A percentile compares a stretch with the other conserved stretches of the same genome.
Evolutionary conservation across 2,888 invertebrate species (phyloP).

Genomic region (Mythimna ferrago): DNA sequence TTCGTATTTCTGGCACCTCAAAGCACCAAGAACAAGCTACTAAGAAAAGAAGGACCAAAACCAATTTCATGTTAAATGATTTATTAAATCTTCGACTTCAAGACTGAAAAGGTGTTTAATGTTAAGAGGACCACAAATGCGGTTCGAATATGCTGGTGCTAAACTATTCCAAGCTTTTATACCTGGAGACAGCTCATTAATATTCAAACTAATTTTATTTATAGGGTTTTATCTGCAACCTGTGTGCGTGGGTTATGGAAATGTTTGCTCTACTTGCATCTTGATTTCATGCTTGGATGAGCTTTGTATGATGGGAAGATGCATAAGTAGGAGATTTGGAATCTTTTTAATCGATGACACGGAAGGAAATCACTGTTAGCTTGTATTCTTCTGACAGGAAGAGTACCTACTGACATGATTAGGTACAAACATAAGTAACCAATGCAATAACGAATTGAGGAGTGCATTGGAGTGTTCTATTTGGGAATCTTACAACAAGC

Average conservation of each 20-base stretch:
- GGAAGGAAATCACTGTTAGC: neutral
- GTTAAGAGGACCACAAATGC: slow-evolving; percentile 6
- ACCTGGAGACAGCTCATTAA: slow-evolving; percentile 25
- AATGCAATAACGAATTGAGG: neutral
- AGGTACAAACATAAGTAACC: neutral
- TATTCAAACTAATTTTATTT: slow-evolving; percentile 36
- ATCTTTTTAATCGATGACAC: neutral
- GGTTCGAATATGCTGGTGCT: slow-evolving; percentile 30
- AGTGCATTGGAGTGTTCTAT: neutral
- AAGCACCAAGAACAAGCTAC: slow-evolving; percentile 20
- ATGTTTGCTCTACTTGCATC: slow-evolving; percentile 29
- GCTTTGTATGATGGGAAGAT: neutral
- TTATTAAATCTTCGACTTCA: neutral
- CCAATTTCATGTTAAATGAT: slow-evolving; percentile 36
- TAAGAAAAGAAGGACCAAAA: slow-evolving; percentile 21
- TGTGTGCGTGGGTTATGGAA: slow-evolving; percentile 33
- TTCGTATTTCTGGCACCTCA: neutral
- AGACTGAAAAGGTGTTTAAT: neutral
- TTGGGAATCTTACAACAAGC: neutral
- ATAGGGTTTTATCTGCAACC: slow-evolving; percentile 3
- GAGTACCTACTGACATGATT: neutral
- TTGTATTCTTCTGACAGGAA: neutral
- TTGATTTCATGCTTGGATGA: slow-evolving; percentile 33
- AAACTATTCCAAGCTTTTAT: slow-evolving; percentile 29
- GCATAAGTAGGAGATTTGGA: neutral